Evolutionary conservation across 2,888 invertebrate genomes (phyloP).

Genomic region (Phania funesta): DNA sequence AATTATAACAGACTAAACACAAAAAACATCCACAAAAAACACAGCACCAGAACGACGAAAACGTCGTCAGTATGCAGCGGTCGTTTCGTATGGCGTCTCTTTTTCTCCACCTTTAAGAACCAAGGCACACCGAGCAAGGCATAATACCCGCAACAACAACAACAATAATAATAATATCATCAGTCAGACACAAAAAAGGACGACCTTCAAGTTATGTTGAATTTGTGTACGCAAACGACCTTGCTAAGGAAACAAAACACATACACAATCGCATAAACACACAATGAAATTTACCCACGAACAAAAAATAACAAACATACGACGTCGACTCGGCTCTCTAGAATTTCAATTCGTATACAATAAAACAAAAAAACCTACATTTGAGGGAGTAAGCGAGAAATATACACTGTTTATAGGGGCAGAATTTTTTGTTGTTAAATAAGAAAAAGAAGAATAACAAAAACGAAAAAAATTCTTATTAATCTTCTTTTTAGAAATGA

Average conservation of each 20-base stretch:
- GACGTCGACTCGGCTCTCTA: slow-evolving; percentile 23
- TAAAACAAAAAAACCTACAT: neutral
- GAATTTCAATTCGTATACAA: slow-evolving; percentile 30
- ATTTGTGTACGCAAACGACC: slow-evolving; percentile 81
- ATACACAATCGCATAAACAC: slow-evolving; percentile 48
- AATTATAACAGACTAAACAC: slow-evolving; percentile 29
- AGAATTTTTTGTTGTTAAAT: slow-evolving; percentile 38
- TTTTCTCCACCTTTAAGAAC: slow-evolving; percentile 25
- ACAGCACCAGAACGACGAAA: slow-evolving; percentile 14
- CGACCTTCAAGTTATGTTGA: slow-evolving; percentile 81
- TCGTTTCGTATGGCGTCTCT: slow-evolving; percentile 32
- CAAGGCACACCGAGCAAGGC: slow-evolving; percentile 14
- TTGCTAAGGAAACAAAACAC: slow-evolving; percentile 77
- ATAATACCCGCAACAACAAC: slow-evolving; percentile 14
- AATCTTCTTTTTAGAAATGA: slow-evolving; percentile 7
- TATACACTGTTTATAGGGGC: slow-evolving; percentile 23
- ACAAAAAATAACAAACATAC: slow-evolving; percentile 11
- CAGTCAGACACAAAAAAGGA: slow-evolving; percentile 75
- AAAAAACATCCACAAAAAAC: neutral
- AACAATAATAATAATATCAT: slow-evolving; percentile 37
- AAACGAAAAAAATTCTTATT: slow-evolving; percentile 1
- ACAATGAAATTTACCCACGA: slow-evolving; percentile 11
- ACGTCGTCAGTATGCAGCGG: slow-evolving; percentile 27
- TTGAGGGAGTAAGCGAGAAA: slow-evolving; percentile 21
- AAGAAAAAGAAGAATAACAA: neutral